Evolutionary conservation across 2,888 invertebrate species (phyloP).

Genomic region (Lymantria dispar): DNA sequence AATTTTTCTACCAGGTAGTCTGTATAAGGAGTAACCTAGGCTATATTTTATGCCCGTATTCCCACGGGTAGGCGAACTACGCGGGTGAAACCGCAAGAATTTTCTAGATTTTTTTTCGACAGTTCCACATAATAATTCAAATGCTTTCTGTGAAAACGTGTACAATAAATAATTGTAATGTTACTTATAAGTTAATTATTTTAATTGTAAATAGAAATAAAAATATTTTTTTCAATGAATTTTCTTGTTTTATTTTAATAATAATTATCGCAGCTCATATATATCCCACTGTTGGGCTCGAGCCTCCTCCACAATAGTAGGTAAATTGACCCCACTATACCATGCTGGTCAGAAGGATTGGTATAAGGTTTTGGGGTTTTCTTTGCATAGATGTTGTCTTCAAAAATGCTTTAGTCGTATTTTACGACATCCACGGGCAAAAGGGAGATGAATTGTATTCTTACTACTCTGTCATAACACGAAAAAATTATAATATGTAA

Average conservation of each 20-base stretch:
- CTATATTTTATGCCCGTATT: no score
- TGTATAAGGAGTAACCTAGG: no score
- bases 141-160: neutral
- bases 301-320: no score
- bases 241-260: neutral
- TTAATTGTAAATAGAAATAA: conserved; percentile 2
- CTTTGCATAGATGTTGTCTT: neutral
- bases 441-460: no score
- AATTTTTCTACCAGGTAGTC: no score
- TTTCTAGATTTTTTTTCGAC: no score
- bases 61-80: no score
- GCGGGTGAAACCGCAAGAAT: no score
- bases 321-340: neutral
- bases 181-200: neutral
- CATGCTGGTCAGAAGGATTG: neutral
- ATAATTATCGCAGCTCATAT: neutral
- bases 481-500: no score
- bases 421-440: no score
- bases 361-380: neutral
- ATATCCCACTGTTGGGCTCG: neutral
- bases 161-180: conserved; percentile 4
- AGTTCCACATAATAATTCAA: no score
- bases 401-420: neutral
- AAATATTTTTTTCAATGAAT: conserved; percentile 4
- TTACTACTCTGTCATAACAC: no score